phyloP scores from a whole-genome alignment of 2,888 invertebrate species.

The Drosophila putrida region DNA sequence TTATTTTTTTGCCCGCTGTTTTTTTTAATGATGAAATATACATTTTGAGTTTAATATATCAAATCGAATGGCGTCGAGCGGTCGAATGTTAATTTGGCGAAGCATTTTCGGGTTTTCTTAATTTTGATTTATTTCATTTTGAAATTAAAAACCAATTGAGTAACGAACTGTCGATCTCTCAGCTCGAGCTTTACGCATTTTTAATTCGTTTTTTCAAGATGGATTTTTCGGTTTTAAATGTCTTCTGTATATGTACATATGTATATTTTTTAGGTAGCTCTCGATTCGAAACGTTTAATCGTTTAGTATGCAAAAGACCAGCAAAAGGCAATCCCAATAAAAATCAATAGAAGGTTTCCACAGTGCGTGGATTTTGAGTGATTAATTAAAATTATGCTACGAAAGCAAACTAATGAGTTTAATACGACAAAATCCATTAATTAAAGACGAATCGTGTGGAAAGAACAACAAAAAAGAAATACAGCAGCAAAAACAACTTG shows the following conservation, averaged over 20 bases:
- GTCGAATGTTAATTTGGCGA: conserved; percentile 78
- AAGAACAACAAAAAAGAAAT: conserved; percentile 27
- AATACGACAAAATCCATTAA: conserved; percentile 78
- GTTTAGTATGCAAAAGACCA: conserved; percentile 67
- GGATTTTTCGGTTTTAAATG: conserved; percentile 40
- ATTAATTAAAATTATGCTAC: conserved; percentile 78
- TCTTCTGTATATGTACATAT: background rate
- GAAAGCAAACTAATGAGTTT: conserved; percentile 82
- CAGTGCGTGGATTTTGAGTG: conserved; percentile 74
- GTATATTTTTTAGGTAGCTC: conserved; percentile 67
- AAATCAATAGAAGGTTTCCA: conserved; percentile 13
- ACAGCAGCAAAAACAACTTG: conserved; percentile 23
- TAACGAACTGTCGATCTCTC: conserved; percentile 67
- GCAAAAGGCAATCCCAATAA: conserved; percentile 44
- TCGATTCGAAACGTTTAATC: conserved; percentile 43
- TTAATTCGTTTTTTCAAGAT: conserved; percentile 56
- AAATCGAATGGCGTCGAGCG: conserved; percentile 69
- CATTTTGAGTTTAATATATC: conserved; percentile 83
- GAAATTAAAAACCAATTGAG: conserved; percentile 79
- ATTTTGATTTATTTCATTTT: conserved; percentile 82
- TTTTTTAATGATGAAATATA: conserved; percentile 81
- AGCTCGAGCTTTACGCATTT: conserved; percentile 54
- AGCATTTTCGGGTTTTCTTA: conserved; percentile 58
- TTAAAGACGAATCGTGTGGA: conserved; percentile 62
- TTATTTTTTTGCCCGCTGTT: conserved; percentile 58